Base-by-base conservation (phyloP, 2,888 invertebrate species). In the Calameuta filiformis region DNA sequence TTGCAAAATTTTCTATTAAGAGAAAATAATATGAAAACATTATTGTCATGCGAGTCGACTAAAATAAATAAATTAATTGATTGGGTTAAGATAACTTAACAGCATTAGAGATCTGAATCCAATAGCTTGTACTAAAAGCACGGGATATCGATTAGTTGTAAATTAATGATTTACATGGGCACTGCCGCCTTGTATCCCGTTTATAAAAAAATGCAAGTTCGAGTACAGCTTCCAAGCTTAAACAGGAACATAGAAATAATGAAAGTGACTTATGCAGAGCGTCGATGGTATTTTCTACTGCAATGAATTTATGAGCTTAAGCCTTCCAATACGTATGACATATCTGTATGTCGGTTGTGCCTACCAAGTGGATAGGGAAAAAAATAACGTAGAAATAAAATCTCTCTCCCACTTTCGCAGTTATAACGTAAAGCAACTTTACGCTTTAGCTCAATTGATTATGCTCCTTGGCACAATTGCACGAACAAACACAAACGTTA, bases 391-490 rank as follows among this genome's bases (percentile, higher is more conserved):
- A 56, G 23, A 81, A 79, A 79, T 40, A 78, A 83, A 82, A 84
- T 85, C 85, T 86, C 84, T 83, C 86, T 87, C 82, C 84, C 82
- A 83, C 85, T 80, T 78, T 76, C 79, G 73, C 76, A 78, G 75
- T 56, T n/a, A 56, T 34, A 79, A 81, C 37, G 80, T 77, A 79
- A 75, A 79, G 81, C 84, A 69, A 76, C 77, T 74, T 77, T 78
- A 79, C 73, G 75, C 69, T 80, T 75, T 69, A 76, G 79, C 74
- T 83, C 69, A 78, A 75, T 73, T 76, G 56, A 68, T 31, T 76
- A 40, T 75, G 31, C 75, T 85, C 81, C 83, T 79, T 81, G 81
- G 81, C 82, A 85, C 83, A 83, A 86, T 82, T 81, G 81, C 82
- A 80, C 83, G 56, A 56, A 56, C 23, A 56, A 56, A 56, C 56